phyloP scores from a whole-genome alignment of 2,888 invertebrate species.

The Oxystoma pomonae region DNA sequence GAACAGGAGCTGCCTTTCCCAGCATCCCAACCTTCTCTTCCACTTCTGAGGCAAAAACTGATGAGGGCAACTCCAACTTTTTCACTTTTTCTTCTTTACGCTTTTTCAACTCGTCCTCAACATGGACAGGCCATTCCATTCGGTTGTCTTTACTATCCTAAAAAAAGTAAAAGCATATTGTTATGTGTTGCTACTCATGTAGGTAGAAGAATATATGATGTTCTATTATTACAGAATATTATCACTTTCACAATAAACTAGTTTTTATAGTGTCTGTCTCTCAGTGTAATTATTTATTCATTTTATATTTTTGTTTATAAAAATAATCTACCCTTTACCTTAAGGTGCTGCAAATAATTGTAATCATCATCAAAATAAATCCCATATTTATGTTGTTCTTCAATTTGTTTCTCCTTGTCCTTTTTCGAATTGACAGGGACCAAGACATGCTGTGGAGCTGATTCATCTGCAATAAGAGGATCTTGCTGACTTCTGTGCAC shows the following conservation, averaged over 20 bases:
- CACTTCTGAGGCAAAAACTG: slow-evolving; percentile 47
- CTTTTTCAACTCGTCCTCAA: slow-evolving; percentile 32
- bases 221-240: no score
- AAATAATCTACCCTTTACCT: no score
- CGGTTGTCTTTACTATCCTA: slow-evolving; percentile 55
- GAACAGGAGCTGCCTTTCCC: slow-evolving; percentile 70
- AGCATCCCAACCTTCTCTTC: slow-evolving; percentile 83
- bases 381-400: slow-evolving; percentile 81
- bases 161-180: no score
- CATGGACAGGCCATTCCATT: slow-evolving; percentile 50
- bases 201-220: no score
- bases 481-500: slow-evolving; percentile 93
- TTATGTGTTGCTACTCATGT: no score
- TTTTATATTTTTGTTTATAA: no score
- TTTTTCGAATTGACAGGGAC: slow-evolving; percentile 52
- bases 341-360: slow-evolving; percentile 90
- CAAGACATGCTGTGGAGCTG: slow-evolving; percentile 83
- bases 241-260: no score
- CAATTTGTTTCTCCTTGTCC: slow-evolving; percentile 51
- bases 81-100: slow-evolving; percentile 25
- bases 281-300: no score
- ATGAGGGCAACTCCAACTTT: slow-evolving; percentile 32
- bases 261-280: no score
- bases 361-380: slow-evolving; percentile 94
- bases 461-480: slow-evolving; percentile 84